These are phyloP conservation scores for Epizoanthus rinbou DNA, from an alignment of 92 coral and sea anemone genomes.

Conservation along the genomic window DNA sequence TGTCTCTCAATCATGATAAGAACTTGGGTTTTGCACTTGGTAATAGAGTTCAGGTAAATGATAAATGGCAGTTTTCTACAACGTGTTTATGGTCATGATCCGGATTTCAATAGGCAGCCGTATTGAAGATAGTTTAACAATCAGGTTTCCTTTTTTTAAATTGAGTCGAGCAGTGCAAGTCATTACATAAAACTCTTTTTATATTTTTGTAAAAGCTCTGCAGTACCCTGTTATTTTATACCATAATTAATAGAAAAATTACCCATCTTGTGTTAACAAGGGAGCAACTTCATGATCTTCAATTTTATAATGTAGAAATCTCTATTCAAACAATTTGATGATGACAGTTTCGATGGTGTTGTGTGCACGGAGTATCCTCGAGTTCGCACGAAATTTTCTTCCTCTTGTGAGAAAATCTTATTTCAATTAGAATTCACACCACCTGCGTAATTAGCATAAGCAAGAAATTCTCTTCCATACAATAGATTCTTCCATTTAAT, in stretches of 20 bases:
- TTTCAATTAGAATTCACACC: constrained; percentile 55
- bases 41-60: background rate
- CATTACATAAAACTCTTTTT: too few species aligned
- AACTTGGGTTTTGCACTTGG: background rate
- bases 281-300: background rate
- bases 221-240: background rate
- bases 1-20: too few species aligned
- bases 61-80: constrained; percentile 2
- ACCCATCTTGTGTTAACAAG: background rate
- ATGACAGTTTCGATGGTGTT: background rate
- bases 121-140: background rate
- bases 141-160: too few species aligned
- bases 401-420: constrained; percentile 57
- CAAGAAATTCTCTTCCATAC: constrained; percentile 49
- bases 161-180: too few species aligned
- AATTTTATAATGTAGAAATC: background rate
- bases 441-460: constrained; percentile 65
- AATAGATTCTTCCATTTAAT: constrained; percentile 53
- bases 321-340: background rate
- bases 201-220: constrained; percentile 1
- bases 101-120: background rate
- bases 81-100: background rate
- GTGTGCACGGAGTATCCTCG: background rate
- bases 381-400: constrained; percentile 30
- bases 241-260: background rate